Conservation (phyloP, 64 coral and sea anemone species). For the Orbicella faveolata region DNA sequence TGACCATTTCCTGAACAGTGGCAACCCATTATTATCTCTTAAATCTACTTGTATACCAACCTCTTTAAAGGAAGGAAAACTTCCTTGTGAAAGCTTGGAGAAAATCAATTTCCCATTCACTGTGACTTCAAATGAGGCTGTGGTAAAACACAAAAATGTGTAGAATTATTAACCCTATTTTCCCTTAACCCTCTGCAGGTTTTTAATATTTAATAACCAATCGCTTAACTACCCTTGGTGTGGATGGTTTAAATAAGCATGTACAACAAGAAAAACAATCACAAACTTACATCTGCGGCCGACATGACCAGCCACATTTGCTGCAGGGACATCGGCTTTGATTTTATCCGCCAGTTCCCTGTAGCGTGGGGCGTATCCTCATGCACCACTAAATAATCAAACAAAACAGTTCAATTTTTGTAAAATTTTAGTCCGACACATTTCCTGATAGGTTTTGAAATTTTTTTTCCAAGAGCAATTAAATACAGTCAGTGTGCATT, state of each 20-base stretch:
- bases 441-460: too few species aligned
- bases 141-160: not conserved
- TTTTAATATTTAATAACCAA: too few species aligned
- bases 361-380: constrained; percentile 57
- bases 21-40: too few species aligned
- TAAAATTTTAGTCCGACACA: not conserved
- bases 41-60: not conserved
- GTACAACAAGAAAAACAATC: too few species aligned
- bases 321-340: constrained; percentile 33
- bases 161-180: not conserved
- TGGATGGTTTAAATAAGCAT: too few species aligned
- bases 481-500: too few species aligned
- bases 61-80: constrained; percentile 61
- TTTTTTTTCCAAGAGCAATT: too few species aligned
- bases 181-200: not conserved
- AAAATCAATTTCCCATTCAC: constrained; percentile 59
- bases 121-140: constrained; percentile 61
- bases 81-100: constrained; percentile 62
- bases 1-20: too few species aligned
- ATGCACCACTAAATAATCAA: constrained; percentile 29
- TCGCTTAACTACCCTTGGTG: too few species aligned
- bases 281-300: constrained; percentile 45
- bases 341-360: constrained; percentile 44
- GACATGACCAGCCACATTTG: constrained; percentile 36
- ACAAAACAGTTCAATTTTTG: not conserved